Conservation (phyloP, 2,888 invertebrate genomes). For the Carpatolechia fugitivella region DNA sequence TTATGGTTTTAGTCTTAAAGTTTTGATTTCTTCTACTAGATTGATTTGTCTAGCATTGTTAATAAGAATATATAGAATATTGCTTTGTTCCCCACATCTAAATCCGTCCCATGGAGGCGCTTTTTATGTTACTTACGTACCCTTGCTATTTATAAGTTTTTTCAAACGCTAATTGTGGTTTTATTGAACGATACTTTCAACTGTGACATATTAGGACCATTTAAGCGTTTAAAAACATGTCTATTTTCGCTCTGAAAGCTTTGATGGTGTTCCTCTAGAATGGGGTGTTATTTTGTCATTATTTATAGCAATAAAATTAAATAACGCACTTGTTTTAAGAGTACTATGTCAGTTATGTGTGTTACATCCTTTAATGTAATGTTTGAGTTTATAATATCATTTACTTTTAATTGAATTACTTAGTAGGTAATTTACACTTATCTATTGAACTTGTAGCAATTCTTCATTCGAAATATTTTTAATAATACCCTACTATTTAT, state of each 20-base stretch:
- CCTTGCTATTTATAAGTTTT: conserved; percentile 28
- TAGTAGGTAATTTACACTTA: too few relatives aligned
- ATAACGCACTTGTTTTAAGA: not conserved
- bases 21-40: too few relatives aligned
- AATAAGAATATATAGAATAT: too few relatives aligned
- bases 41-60: too few relatives aligned
- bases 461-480: too few relatives aligned
- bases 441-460: too few relatives aligned
- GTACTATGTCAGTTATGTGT: too few relatives aligned
- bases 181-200: conserved; percentile 48
- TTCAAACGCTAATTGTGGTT: conserved; percentile 42
- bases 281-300: not conserved
- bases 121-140: conserved; percentile 26
- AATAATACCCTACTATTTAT: too few relatives aligned
- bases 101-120: not conserved
- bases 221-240: conserved; percentile 22
- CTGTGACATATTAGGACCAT: conserved; percentile 47
- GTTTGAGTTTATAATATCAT: too few relatives aligned
- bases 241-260: conserved; percentile 9
- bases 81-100: not conserved
- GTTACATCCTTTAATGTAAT: too few relatives aligned
- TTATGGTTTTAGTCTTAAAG: too few relatives aligned
- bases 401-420: too few relatives aligned
- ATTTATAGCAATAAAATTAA: not conserved
- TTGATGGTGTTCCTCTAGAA: not conserved